Percentiles rank a stretch among this genome's conserved stretches.
Conservation (phyloP, 2,797 vertebrate species). For the Argentina silus region DNA sequence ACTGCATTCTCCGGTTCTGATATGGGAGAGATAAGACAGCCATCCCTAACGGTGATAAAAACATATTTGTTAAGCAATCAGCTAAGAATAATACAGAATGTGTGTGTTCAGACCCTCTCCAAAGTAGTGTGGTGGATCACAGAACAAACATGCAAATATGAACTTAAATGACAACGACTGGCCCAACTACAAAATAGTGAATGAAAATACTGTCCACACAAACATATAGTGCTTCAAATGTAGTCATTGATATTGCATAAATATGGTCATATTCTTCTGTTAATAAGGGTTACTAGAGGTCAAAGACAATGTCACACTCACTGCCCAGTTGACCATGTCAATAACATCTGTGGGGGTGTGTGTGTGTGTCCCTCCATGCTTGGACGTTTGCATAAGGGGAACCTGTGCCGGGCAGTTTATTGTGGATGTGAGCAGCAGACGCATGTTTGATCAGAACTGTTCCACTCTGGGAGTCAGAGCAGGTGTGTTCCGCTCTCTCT, state of each 20-base stretch:
- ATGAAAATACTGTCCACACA: too few species aligned
- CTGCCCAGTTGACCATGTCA: neutral
- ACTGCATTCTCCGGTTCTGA: neutral
- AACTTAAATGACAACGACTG: too few species aligned
- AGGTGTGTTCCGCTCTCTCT: slow-evolving; percentile 34
- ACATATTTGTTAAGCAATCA: too few species aligned
- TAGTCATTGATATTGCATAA: too few species aligned
- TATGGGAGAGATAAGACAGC: neutral
- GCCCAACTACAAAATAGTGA: too few species aligned
- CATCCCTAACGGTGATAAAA: neutral
- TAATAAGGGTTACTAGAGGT: neutral
- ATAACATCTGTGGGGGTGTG: neutral
- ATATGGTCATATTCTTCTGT: too few species aligned
- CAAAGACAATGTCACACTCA: neutral
- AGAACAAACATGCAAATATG: too few species aligned
- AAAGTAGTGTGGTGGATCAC: too few species aligned
- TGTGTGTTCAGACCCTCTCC: too few species aligned
- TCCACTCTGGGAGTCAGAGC: slow-evolving; percentile 40
- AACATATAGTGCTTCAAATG: too few species aligned
- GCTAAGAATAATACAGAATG: too few species aligned
- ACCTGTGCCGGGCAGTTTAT: slow-evolving; percentile 50
- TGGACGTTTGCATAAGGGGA: slow-evolving; percentile 51
- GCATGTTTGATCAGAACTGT: slow-evolving; percentile 35
- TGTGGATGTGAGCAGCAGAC: slow-evolving; percentile 37
- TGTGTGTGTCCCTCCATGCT: neutral